phyloP scores from a whole-genome alignment of 2,888 invertebrate genomes.

The Diadegma fenestrale region DNA sequence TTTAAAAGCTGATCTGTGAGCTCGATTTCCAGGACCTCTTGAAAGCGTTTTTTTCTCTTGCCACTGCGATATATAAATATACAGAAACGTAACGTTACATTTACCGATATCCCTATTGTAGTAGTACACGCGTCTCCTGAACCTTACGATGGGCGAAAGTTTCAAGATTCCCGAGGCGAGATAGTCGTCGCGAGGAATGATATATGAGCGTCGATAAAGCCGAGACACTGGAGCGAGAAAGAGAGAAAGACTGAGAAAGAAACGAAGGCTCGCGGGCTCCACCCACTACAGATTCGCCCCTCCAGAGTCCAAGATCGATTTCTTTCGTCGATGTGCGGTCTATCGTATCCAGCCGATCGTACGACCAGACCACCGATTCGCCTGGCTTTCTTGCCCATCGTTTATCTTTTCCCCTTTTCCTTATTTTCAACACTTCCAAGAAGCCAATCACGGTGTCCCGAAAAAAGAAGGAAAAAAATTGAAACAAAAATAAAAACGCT shows the following conservation, averaged over 20 bases:
- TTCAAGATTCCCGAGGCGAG: constrained; percentile 80
- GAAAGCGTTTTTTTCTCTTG: constrained; percentile 45
- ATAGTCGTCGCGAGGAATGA: constrained; percentile 80
- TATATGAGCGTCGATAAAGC: constrained; percentile 83
- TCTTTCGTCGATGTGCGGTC: constrained; percentile 68
- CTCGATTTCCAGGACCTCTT: constrained; percentile 74
- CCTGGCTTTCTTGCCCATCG: constrained; percentile 43
- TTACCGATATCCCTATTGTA: constrained; percentile 62
- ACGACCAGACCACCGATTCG: constrained; percentile 54
- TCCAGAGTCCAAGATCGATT: constrained; percentile 66
- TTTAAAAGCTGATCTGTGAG: constrained; percentile 73
- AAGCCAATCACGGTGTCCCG: constrained; percentile 74
- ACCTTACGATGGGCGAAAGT: constrained; percentile 71
- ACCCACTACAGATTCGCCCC: constrained; percentile 23
- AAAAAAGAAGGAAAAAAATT: constrained; percentile 23
- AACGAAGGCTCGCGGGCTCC: constrained; percentile 42
- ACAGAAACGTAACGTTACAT: constrained; percentile 17
- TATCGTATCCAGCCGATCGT: constrained; percentile 65
- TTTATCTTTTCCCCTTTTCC: constrained; percentile 35
- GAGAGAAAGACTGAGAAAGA: constrained; percentile 67
- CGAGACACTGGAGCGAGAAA: constrained; percentile 79
- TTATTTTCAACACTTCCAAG: constrained; percentile 53
- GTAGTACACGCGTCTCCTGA: constrained; percentile 58
- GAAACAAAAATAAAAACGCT: constrained; percentile 6
- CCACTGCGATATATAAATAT: constrained; percentile 32